These are phyloP conservation scores for Buathra laborator DNA, from an alignment of 2,888 invertebrate genomes.

Conservation along the genomic window DNA sequence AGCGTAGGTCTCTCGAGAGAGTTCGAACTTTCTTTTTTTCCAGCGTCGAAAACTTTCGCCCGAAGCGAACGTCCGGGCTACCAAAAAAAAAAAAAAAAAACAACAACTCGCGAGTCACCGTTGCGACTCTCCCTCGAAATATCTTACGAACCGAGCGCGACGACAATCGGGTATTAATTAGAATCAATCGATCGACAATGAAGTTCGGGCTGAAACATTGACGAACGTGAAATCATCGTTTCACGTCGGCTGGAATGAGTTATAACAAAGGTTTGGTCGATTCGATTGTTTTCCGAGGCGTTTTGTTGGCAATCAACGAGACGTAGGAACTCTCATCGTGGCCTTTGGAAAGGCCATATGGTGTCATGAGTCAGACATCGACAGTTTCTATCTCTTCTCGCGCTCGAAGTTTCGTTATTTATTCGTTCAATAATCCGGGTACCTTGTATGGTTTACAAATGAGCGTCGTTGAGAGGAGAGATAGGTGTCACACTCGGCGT, in stretches of 20 bases:
- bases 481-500: constrained; percentile 35
- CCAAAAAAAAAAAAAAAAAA: constrained; percentile 31
- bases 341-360: constrained; percentile 64
- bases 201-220: background rate
- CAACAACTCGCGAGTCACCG: constrained; percentile 5
- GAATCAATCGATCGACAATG: background rate
- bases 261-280: background rate
- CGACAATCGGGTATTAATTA: background rate
- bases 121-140: constrained; percentile 13
- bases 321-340: constrained; percentile 33
- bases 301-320: background rate
- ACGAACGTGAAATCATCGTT: background rate
- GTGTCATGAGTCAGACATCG: constrained; percentile 54
- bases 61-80: constrained; percentile 50
- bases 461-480: background rate
- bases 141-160: background rate
- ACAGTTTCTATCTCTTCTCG: background rate
- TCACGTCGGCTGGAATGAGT: background rate
- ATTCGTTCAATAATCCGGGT: constrained; percentile 27
- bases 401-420: constrained; percentile 21
- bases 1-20: constrained; percentile 13
- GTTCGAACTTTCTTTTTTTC: constrained; percentile 45
- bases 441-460: constrained; percentile 39
- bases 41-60: constrained; percentile 65
- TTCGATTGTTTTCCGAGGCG: constrained; percentile 29